Evolutionary conservation across 2,113 vertebrate species (phyloP).

Genomic region (Naja naja): DNA sequence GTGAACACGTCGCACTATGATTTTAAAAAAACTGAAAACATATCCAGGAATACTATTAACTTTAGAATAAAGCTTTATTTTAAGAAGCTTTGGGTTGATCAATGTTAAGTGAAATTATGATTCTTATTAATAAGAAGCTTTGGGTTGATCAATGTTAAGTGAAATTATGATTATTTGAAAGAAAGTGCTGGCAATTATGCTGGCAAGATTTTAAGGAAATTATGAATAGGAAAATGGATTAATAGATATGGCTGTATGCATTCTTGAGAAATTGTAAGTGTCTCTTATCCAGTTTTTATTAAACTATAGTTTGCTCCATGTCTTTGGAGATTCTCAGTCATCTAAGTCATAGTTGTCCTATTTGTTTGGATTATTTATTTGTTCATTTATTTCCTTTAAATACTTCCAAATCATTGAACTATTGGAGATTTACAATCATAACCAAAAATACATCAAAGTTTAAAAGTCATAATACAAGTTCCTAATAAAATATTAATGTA

Average conservation of each 20-base stretch:
- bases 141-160: not conserved
- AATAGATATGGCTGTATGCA: not conserved
- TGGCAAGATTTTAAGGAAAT: not conserved
- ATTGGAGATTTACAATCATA: not conserved
- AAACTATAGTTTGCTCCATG: not conserved
- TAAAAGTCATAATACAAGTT: not conserved
- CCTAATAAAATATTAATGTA: not conserved
- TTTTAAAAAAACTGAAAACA: not conserved
- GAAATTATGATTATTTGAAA: not conserved
- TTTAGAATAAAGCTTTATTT: too few species aligned
- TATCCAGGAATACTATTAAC: too few species aligned
- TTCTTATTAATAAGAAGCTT: not conserved
- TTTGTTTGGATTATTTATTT: not conserved
- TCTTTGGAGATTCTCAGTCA: not conserved
- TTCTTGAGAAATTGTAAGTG: not conserved
- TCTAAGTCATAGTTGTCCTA: not conserved
- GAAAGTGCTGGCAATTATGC: not conserved
- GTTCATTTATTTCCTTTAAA: not conserved
- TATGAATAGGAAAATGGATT: not conserved
- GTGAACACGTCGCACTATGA: not conserved
- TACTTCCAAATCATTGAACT: not conserved
- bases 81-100: too few species aligned
- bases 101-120: too few species aligned
- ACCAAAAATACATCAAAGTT: not conserved
- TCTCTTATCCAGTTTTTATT: not conserved